phyloP scores from a whole-genome alignment of 2,113 vertebrate species.

The Callocephalon fimbriatum region DNA sequence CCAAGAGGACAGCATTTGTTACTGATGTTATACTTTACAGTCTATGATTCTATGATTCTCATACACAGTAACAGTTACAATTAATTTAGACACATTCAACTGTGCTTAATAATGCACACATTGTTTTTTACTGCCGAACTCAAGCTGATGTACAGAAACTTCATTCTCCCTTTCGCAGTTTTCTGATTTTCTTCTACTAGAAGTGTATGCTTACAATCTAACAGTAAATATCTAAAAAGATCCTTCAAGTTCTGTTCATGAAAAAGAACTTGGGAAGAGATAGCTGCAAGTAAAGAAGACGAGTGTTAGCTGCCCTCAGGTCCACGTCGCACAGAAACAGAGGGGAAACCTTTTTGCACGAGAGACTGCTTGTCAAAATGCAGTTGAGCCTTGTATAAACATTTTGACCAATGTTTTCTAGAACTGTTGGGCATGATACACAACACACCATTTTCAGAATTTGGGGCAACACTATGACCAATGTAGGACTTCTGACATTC shows the following conservation, averaged over 20 bases:
- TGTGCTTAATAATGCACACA: background rate
- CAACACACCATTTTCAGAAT: background rate
- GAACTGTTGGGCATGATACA: background rate
- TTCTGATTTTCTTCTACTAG: background rate
- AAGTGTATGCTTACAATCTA: background rate
- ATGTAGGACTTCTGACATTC: background rate
- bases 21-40: background rate
- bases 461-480: background rate
- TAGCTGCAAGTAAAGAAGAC: background rate
- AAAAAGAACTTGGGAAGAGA: background rate
- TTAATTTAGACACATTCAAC: background rate
- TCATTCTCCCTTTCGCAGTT: background rate
- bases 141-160: background rate
- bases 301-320: background rate
- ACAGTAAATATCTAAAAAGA: background rate
- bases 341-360: background rate
- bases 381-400: background rate
- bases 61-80: background rate
- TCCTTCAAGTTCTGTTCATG: background rate
- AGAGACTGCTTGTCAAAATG: background rate
- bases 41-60: background rate
- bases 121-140: background rate
- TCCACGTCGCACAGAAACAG: rapidly evolving
- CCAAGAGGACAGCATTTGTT: background rate
- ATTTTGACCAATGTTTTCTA: background rate